phyloP scores from a whole-genome alignment of 2,113 vertebrate genomes.

The Silurus meridionalis region DNA sequence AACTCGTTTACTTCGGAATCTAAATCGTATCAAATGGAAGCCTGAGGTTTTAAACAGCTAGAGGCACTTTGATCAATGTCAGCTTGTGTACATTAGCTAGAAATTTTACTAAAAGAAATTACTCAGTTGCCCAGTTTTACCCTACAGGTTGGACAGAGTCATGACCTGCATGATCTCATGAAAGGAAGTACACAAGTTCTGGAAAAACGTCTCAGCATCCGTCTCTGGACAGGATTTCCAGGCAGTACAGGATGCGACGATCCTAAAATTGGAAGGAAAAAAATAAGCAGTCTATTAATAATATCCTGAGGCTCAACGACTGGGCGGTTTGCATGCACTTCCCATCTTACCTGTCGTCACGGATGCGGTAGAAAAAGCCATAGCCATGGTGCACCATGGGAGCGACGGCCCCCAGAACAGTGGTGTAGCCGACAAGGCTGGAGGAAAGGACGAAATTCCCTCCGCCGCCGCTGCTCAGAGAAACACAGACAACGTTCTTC shows the following conservation, averaged over 20 bases:
- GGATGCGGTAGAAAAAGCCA: conserved; percentile 91
- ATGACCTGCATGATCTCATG: conserved; percentile 82
- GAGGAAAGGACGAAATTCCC: conserved; percentile 94
- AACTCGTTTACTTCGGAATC: not conserved
- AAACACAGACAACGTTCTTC: not conserved
- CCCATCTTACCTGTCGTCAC: conserved; percentile 83
- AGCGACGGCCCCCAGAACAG: conserved; percentile 73
- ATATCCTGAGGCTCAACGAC: not conserved
- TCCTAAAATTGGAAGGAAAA: conserved; percentile 68
- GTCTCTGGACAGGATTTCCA: conserved; percentile 90
- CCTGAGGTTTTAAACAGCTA: not conserved
- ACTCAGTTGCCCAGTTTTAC: conserved; percentile 6
- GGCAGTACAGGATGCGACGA: conserved; percentile 74
- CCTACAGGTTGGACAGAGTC: conserved; percentile 77
- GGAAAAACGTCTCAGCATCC: conserved; percentile 78
- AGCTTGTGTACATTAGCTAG: not conserved
- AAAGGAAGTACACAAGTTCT: conserved; percentile 72
- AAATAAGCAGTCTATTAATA: not conserved
- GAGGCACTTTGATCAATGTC: not conserved
- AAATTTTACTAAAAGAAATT: not conserved
- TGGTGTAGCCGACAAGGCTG: conserved; percentile 89
- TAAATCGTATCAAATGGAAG: not conserved
- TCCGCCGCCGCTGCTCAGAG: conserved; percentile 83
- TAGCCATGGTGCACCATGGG: conserved; percentile 92
- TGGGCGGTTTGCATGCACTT: no score